Evolutionary conservation across 2,888 invertebrate species (phyloP).

Genomic region (Helicoverpa assulta): DNA sequence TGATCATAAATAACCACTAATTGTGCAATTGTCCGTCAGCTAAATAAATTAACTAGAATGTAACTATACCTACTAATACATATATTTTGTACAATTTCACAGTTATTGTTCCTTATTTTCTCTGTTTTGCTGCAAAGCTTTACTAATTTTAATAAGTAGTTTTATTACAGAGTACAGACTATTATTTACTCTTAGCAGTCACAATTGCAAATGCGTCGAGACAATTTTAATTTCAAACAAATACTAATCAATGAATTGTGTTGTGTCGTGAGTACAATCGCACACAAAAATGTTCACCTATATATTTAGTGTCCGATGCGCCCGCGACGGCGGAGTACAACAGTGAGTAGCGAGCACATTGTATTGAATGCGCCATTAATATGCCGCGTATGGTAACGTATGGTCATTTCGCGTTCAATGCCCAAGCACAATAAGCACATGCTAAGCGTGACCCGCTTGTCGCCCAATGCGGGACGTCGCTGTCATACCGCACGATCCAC

Average conservation of each 20-base stretch:
- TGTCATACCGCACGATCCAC: not conserved
- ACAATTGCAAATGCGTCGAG: not conserved
- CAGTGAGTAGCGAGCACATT: conserved; percentile 34
- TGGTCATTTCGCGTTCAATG: conserved; percentile 57
- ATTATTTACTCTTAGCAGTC: no score
- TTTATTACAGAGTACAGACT: no score
- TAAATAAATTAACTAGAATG: not conserved
- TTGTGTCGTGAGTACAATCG: conserved; percentile 12
- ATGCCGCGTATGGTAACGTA: conserved; percentile 55
- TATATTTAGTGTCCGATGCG: conserved; percentile 18
- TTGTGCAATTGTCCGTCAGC: not conserved
- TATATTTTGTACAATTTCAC: not conserved
- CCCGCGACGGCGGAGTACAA: conserved; percentile 2
- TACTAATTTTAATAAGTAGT: no score
- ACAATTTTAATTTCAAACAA: not conserved
- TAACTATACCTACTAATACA: conserved; percentile 13
- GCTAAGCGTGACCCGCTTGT: conserved; percentile 41
- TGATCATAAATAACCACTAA: not conserved
- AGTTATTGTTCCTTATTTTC: no score
- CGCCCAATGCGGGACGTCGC: conserved; percentile 19
- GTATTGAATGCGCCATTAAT: conserved; percentile 46
- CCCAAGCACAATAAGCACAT: conserved; percentile 36
- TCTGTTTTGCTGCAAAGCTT: no score
- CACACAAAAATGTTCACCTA: conserved; percentile 9
- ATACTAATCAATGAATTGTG: not conserved